Percentiles rank a stretch among this genome's conserved stretches.
phyloP scores from a whole-genome alignment of 2,113 vertebrate species.

The Ailurus styani region DNA sequence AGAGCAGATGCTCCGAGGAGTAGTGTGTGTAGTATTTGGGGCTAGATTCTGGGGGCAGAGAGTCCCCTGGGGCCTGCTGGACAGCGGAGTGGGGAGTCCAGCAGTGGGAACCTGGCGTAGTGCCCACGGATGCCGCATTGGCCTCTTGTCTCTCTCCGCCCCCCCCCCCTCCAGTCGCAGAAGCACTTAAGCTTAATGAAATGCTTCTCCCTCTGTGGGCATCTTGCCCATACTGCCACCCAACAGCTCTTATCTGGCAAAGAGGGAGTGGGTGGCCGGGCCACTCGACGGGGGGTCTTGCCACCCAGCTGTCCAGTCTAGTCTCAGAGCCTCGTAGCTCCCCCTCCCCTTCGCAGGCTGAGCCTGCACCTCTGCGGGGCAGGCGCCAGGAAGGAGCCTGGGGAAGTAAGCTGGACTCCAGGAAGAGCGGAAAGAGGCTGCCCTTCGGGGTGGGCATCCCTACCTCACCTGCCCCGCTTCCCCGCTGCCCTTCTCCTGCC shows the following conservation, averaged over 20 bases:
- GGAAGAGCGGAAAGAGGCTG: background rate
- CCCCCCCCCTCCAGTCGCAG: background rate
- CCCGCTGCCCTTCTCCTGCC: background rate
- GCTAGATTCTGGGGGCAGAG: background rate
- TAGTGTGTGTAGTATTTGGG: background rate
- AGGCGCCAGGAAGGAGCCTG: background rate
- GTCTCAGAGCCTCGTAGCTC: background rate
- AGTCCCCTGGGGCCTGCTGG: background rate
- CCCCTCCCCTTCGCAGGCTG: background rate
- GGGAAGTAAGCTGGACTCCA: background rate
- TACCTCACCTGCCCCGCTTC: background rate
- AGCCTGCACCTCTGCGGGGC: background rate
- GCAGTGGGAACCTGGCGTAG: conserved; percentile 50
- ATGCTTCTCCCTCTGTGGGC: conserved; percentile 60
- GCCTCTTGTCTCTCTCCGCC: conserved; percentile 17
- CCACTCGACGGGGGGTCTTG: conserved; percentile 51
- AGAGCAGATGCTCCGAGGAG: background rate
- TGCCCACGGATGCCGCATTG: conserved; percentile 52
- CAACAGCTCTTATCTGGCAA: conserved; percentile 55
- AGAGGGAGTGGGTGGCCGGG: conserved; percentile 49
- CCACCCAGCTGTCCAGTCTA: background rate
- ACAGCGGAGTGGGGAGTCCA: background rate
- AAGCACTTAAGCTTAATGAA: conserved; percentile 72
- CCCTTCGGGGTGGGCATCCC: background rate
- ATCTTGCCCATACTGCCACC: conserved; percentile 58